Evolutionary conservation across 2,888 invertebrate species (phyloP).

Genomic region (Pocota personata): DNA sequence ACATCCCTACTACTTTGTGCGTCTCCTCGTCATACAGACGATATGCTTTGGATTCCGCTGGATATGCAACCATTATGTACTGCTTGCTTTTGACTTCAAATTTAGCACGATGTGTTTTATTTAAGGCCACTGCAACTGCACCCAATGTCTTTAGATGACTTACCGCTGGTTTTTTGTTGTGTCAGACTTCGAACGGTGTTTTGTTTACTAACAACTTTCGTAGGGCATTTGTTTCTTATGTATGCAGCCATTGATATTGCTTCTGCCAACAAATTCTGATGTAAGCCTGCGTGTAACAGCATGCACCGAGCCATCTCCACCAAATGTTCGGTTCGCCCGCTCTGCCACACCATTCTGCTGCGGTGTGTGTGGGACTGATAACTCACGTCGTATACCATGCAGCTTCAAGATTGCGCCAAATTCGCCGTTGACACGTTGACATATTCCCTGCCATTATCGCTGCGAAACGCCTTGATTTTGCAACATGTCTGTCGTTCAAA

Average conservation of each 20-base stretch:
- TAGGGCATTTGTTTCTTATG: conserved; percentile 65
- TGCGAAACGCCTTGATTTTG: conserved; percentile 36
- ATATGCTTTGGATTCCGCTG: conserved; percentile 61
- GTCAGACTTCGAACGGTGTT: conserved; percentile 75
- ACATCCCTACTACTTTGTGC: conserved; percentile 38
- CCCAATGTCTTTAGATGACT: conserved; percentile 69
- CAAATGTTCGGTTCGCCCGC: conserved; percentile 61
- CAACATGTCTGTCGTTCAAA: conserved; percentile 19
- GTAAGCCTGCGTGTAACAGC: conserved; percentile 72
- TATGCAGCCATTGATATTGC: conserved; percentile 70
- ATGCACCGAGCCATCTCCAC: conserved; percentile 76
- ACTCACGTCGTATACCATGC: conserved; percentile 39
- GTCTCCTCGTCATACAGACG: conserved; percentile 36
- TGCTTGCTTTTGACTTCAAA: conserved; percentile 63
- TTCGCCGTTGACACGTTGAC: conserved; percentile 36
- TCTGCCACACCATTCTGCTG: conserved; percentile 73
- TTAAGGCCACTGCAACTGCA: conserved; percentile 54
- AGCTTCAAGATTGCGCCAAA: conserved; percentile 32
- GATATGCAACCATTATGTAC: conserved; percentile 67
- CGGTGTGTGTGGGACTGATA: conserved; percentile 56
- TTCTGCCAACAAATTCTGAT: conserved; percentile 3
- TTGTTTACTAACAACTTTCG: conserved; percentile 56
- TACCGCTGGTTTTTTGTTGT: conserved; percentile 61
- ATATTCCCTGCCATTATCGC: conserved; percentile 37
- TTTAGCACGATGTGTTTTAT: conserved; percentile 56